Evolutionary conservation across 2,888 invertebrate species (phyloP), one percentile per base, ranked within the genome.

Genomic region (Rhagonycha lutea): DNA sequence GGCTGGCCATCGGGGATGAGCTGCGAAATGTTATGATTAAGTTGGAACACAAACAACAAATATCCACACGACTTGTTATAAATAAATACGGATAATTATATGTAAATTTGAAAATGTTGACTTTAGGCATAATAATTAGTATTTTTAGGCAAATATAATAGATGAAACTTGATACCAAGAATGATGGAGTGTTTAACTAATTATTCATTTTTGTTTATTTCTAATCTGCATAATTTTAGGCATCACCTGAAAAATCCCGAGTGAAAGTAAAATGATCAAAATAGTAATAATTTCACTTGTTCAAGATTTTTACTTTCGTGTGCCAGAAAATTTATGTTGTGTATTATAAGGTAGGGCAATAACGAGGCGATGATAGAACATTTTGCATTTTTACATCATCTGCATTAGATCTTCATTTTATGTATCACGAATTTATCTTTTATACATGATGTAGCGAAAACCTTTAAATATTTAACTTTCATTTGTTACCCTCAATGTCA

Each of bases 351-450:
- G 63, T 65, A 65, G 63, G 63, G 26, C 18, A 24, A 24, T 65
- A 23, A 26, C 23, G 11, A 18, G 9, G 9, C 18, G 23, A 24
- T 26, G 26, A 24, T 65, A 63, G 47, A 47, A 47, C n/a, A 47
- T 47, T 47, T 47, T n/a, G 12, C 23, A 65, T 24, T n/a, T 65
- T 65, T 65, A 65, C 63, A 24, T 65, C 63, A 65, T 24, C 24
- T 65, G 24, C 63, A 65, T 65, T 65, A 65, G 63, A 65, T 65
- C 63, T 65, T 65, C 63, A 24, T 65, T 65, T 24, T 24, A 65
- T 65, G n/a, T 24, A 62, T 62, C 62, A 62, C 62, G 62, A 62
- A 23, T 62, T 23, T 62, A 23, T 23, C 62, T 23, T 62, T 61
- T 61, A 3, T 23, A 62, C 18, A 62, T 23, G 18, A 62, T 62